Evolutionary conservation across 2,113 vertebrate species (phyloP).

Genomic region (Dasyornis broadbenti): DNA sequence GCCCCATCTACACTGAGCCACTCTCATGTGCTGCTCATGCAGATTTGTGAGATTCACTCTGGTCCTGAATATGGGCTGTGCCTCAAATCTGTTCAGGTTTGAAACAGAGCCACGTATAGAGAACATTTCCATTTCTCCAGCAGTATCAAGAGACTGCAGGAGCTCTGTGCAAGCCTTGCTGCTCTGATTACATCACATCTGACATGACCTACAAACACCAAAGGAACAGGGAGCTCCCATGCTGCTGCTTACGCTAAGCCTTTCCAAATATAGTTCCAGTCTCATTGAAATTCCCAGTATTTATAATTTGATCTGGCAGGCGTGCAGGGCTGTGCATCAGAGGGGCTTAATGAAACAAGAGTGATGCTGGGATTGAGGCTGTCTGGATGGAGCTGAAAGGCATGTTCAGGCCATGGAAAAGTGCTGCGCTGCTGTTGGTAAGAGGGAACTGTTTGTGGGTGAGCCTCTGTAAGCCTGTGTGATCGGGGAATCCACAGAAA

Average conservation of each 20-base stretch:
- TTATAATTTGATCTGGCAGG: conserved; percentile 66
- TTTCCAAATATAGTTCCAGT: conserved; percentile 67
- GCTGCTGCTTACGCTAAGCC: conserved; percentile 59
- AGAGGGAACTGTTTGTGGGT: neutral
- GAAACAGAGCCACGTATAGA: neutral
- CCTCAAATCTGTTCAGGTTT: neutral
- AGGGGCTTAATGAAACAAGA: conserved; percentile 53
- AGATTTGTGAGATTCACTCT: neutral
- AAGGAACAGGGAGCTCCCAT: conserved; percentile 61
- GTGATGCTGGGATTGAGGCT: conserved; percentile 38
- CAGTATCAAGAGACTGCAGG: conserved; percentile 14
- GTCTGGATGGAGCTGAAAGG: conserved; percentile 29
- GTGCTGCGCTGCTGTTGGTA: neutral
- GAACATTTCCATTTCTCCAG: conserved; percentile 4
- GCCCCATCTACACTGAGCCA: neutral
- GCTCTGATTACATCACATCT: conserved; percentile 63
- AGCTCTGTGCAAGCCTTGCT: conserved; percentile 39
- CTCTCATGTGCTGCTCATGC: neutral
- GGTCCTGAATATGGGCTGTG: neutral
- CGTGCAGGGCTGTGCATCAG: conserved; percentile 49
- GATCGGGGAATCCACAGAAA: conserved; percentile 21
- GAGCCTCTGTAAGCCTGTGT: conserved; percentile 1
- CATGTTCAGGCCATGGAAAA: conserved; percentile 4
- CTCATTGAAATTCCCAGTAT: conserved; percentile 60
- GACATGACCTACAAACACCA: conserved; percentile 67